phyloP scores from a whole-genome alignment of 1,140 invertebrate species.

The Diorhabda elongata region DNA sequence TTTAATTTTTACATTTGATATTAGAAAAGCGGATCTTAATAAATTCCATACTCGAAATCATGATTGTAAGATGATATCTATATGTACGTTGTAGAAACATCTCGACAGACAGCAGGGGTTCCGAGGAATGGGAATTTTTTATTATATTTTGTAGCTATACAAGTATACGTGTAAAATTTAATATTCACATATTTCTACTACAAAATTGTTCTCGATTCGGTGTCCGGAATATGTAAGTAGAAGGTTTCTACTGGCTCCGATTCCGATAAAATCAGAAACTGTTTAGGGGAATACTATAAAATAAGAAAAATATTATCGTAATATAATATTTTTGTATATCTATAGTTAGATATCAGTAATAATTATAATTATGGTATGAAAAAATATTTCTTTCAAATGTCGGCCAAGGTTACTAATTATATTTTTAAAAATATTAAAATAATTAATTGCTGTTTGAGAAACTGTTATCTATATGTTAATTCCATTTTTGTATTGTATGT shows the following conservation, averaged over 20 bases:
- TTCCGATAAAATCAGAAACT: background rate
- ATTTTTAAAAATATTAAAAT: too few relatives aligned
- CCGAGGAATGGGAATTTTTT: slow-evolving; percentile 17
- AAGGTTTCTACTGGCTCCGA: background rate
- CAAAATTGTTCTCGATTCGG: background rate
- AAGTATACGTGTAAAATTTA: slow-evolving; percentile 17
- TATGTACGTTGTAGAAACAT: slow-evolving; percentile 13
- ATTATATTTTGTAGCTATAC: slow-evolving; percentile 19
- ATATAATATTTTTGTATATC: too few relatives aligned
- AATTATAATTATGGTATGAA: too few relatives aligned
- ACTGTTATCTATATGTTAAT: too few relatives aligned
- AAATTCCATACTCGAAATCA: slow-evolving; percentile 10
- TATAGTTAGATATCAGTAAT: too few relatives aligned
- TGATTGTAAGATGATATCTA: slow-evolving; percentile 19
- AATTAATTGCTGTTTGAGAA: too few relatives aligned
- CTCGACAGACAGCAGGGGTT: slow-evolving; percentile 1
- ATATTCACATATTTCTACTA: slow-evolving; percentile 14
- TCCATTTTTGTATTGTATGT: too few relatives aligned
- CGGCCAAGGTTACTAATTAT: too few relatives aligned
- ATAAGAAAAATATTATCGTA: too few relatives aligned
- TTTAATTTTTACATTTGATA: slow-evolving; percentile 5
- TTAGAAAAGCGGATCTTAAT: slow-evolving; percentile 7
- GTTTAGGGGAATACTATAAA: too few relatives aligned
- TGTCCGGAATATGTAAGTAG: slow-evolving; percentile 4
- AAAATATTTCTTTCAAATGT: too few relatives aligned